Base-by-base conservation (phyloP, 1,140 invertebrate species). In the Contarinia nasturtii region DNA sequence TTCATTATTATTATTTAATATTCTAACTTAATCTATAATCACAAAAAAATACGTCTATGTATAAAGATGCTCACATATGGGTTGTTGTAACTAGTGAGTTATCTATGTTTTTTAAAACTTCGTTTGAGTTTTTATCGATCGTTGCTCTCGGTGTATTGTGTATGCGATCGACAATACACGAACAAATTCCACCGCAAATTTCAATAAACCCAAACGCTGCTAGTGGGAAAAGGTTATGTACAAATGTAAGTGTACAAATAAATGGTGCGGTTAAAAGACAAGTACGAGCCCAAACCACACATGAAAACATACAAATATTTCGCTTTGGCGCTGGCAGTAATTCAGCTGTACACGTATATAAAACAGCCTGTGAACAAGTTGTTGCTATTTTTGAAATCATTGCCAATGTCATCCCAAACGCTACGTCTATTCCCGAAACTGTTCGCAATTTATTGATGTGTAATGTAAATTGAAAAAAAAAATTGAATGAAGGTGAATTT, bases 261-360 rank as follows among this genome's bases (percentile, higher is more conserved):
- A 43, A 48, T 2, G 47, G 47, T 14, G 47, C 47, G 10, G 22
- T 20, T 36, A 48, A 21, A 14, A 48, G 33, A 14, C 40, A 48
- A 12, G 43, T 22, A 1, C 47, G n/a, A 34, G 47, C 41, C 40
- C 40, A 43, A 12, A 44, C 41, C 10, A 41, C 34, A 15, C 19
- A 33, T 12, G 47, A 43, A 18, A 43, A 48, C 11, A 37, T 37
- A 20, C 40, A 48, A 14, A 48, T 18, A 1, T 41, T 33, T 21
- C 33, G 21, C 19, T 34, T 43, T 5, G 42, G 18, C 5, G 40
- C 8, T 19, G 47, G 19, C 21, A 48, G 40, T 7, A 48, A 17
- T 36, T 48, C 47, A 19, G 22, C 27, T 20, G 47, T 48, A 27
- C 47, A 48, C 12, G 47, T 44, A 33, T 43, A 33, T 14, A 48